Conservation (phyloP, 2,113 vertebrate species). For the Salvelinus alpinus region DNA sequence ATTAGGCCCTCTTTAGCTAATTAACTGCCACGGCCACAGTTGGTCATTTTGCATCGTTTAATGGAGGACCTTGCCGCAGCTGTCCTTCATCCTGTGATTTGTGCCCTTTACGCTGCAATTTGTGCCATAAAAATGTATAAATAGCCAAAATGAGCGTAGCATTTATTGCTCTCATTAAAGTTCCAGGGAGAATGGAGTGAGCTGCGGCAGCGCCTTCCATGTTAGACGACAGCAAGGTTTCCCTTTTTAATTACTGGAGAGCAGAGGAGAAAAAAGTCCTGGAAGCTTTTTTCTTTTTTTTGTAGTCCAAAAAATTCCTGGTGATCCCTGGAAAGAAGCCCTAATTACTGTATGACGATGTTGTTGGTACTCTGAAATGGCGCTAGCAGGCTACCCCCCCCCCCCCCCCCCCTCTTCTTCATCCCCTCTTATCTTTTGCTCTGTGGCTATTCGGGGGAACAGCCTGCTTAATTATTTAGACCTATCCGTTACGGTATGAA, state of each 20-base stretch:
- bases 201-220: constrained; percentile 20
- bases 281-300: constrained; percentile 27
- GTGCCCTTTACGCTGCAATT: constrained; percentile 66
- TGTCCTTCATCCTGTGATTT: constrained; percentile 69
- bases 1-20: constrained; percentile 72
- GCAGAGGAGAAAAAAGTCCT: not conserved
- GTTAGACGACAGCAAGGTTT: constrained; percentile 29
- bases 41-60: constrained; percentile 73
- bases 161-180: constrained; percentile 67
- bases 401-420: not conserved
- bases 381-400: constrained; percentile 23
- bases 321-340: constrained; percentile 61
- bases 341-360: constrained; percentile 50
- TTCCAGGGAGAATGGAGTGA: constrained; percentile 36
- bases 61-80: constrained; percentile 55
- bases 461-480: constrained; percentile 70
- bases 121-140: constrained; percentile 62
- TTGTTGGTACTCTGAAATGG: constrained; percentile 48
- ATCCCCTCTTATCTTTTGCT: constrained; percentile 38
- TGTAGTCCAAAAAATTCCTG: constrained; percentile 45
- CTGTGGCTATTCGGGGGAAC: constrained; percentile 50
- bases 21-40: constrained; percentile 64
- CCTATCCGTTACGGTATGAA: constrained; percentile 57
- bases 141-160: constrained; percentile 59
- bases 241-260: constrained; percentile 55